Evolutionary conservation across 2,113 vertebrate genomes (phyloP).

Genomic region (Plestiodon gilberti): DNA sequence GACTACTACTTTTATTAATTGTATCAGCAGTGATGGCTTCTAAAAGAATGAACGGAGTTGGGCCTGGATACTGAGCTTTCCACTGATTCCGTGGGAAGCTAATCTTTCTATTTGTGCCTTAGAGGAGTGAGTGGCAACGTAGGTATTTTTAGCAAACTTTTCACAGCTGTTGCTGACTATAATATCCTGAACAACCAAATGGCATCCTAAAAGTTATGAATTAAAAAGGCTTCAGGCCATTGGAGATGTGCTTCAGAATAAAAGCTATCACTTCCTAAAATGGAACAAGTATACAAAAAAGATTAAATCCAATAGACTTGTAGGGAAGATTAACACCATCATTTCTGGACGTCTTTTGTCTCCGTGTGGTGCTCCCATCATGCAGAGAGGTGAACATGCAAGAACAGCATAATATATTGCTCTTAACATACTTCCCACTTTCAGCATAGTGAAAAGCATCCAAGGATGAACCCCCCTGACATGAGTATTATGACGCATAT

Average conservation of each 20-base stretch:
- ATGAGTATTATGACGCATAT: constrained; percentile 9
- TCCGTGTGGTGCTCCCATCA: neutral
- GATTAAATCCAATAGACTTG: neutral
- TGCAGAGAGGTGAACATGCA: neutral
- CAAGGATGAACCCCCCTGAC: neutral
- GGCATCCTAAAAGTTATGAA: constrained; percentile 64
- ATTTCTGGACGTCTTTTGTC: neutral
- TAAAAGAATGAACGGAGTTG: constrained; percentile 45
- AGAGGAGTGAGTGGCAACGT: constrained; percentile 62
- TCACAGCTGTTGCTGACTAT: constrained; percentile 79
- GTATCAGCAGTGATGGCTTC: constrained; percentile 26
- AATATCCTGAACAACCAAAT: constrained; percentile 66
- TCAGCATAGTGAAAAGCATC: neutral
- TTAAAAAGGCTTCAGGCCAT: constrained; percentile 48
- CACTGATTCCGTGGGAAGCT: constrained; percentile 60
- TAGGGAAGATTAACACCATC: constrained; percentile 24
- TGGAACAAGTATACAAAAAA: neutral
- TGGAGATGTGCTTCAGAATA: constrained; percentile 38
- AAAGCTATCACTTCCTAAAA: constrained; percentile 40
- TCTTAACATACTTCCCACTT: neutral
- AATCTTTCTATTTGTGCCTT: constrained; percentile 71
- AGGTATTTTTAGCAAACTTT: constrained; percentile 79
- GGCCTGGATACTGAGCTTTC: constrained; percentile 46
- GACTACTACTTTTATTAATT: neutral
- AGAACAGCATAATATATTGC: neutral